phyloP scores from a whole-genome alignment of 2,113 vertebrate genomes.

The Bujurquina vittata region DNA sequence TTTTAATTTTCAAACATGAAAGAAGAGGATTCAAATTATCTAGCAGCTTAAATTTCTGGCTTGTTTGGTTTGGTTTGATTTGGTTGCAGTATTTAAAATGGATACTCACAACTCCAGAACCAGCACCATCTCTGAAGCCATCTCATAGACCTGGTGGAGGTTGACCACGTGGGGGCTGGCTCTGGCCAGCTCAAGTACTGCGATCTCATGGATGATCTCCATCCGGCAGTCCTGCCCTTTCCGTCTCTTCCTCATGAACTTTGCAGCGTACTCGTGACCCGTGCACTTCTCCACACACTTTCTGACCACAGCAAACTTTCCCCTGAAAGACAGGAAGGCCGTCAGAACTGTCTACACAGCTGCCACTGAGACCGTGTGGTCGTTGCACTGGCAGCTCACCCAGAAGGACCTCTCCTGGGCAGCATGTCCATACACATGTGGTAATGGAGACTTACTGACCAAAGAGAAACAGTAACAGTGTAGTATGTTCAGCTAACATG shows the following conservation, averaged over 20 bases:
- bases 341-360: neutral
- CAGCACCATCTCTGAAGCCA: conserved; percentile 82
- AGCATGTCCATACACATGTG: too few species aligned
- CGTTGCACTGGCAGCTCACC: neutral
- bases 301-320: conserved; percentile 83
- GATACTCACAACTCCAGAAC: conserved; percentile 82
- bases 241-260: conserved; percentile 83
- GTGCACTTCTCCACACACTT: conserved; percentile 80
- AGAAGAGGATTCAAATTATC: neutral
- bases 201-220: conserved; percentile 83
- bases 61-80: neutral
- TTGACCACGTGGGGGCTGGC: conserved; percentile 73
- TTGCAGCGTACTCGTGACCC: conserved; percentile 79
- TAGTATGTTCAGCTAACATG: too few species aligned
- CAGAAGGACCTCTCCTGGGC: too few species aligned
- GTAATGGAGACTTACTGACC: too few species aligned
- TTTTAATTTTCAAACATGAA: neutral
- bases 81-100: neutral
- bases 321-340: conserved; percentile 59
- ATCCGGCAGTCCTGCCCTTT: conserved; percentile 81
- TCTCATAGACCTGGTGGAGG: conserved; percentile 81
- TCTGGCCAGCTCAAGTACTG: conserved; percentile 77
- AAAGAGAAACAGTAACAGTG: too few species aligned
- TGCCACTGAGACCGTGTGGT: neutral
- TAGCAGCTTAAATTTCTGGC: neutral